phyloP scores from a whole-genome alignment of 2,888 invertebrate genomes.

The Hyalella azteca region DNA sequence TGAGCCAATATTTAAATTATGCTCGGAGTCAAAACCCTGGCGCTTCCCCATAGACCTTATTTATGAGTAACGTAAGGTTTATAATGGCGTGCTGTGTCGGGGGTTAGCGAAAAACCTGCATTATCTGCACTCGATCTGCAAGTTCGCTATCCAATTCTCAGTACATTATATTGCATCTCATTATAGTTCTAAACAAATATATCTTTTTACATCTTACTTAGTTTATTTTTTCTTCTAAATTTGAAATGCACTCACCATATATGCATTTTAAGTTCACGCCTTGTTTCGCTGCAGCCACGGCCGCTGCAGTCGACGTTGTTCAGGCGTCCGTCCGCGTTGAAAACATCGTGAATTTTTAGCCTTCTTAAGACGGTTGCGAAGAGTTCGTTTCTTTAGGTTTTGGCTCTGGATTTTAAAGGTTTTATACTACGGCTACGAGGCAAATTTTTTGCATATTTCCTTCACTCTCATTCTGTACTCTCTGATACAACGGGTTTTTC shows the following conservation, averaged over 20 bases:
- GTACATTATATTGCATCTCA: no score
- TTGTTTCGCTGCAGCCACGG: neutral
- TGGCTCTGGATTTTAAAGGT: neutral
- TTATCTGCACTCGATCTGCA: neutral
- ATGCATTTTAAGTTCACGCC: neutral
- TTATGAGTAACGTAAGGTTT: neutral
- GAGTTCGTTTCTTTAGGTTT: neutral
- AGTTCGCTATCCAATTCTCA: no score
- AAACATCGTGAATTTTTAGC: neutral
- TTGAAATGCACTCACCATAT: no score
- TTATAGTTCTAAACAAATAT: no score
- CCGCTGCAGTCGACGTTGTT: neutral
- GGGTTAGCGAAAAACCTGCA: neutral
- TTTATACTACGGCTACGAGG: neutral
- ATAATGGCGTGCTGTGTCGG: neutral
- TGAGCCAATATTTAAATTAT: conserved; percentile 28
- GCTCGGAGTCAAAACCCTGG: neutral
- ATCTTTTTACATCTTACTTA: no score
- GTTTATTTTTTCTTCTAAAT: no score
- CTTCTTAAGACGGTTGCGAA: neutral
- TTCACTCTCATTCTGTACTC: neutral
- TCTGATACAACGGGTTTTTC: neutral
- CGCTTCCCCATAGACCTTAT: no score
- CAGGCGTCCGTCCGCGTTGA: neutral
- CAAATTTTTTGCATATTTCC: conserved; percentile 3